Evolutionary conservation across 2,113 vertebrate genomes (phyloP).

Genomic region (Ardeotis arabs): DNA sequence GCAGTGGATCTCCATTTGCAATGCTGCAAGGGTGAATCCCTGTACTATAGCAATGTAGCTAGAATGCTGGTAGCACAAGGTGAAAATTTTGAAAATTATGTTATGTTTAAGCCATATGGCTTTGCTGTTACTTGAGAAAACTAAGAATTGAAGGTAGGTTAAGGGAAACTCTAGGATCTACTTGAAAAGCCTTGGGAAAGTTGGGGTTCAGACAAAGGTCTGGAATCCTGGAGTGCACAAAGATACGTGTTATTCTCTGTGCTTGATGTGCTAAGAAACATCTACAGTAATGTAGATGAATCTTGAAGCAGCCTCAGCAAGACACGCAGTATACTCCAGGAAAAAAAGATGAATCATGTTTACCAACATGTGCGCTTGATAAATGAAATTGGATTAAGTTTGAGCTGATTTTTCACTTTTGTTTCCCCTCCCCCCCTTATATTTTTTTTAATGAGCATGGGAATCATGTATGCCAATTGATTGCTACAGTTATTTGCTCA

Average conservation of each 20-base stretch:
- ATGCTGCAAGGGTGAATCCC: background rate
- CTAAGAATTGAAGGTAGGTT: background rate
- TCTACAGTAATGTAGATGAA: background rate
- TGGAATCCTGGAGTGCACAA: background rate
- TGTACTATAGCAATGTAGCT: rapidly evolving
- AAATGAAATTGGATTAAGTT: background rate
- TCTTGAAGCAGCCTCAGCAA: background rate
- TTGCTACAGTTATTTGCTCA: background rate
- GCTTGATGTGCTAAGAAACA: background rate
- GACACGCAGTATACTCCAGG: background rate
- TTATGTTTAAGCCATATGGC: background rate
- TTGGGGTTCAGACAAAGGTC: background rate
- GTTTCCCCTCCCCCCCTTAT: background rate
- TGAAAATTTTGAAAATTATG: background rate
- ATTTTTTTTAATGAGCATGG: background rate
- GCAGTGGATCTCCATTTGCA: background rate
- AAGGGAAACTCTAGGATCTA: background rate
- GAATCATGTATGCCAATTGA: background rate
- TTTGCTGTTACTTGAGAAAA: background rate
- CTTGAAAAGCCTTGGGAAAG: background rate
- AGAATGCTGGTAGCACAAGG: background rate
- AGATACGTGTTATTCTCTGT: background rate
- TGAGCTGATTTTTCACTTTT: background rate
- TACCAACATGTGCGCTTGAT: background rate
- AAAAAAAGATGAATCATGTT: background rate